These are phyloP conservation scores for Pristionchus exspectatus DNA, from an alignment of 2,888 invertebrate species.

Conservation along the genomic window DNA sequence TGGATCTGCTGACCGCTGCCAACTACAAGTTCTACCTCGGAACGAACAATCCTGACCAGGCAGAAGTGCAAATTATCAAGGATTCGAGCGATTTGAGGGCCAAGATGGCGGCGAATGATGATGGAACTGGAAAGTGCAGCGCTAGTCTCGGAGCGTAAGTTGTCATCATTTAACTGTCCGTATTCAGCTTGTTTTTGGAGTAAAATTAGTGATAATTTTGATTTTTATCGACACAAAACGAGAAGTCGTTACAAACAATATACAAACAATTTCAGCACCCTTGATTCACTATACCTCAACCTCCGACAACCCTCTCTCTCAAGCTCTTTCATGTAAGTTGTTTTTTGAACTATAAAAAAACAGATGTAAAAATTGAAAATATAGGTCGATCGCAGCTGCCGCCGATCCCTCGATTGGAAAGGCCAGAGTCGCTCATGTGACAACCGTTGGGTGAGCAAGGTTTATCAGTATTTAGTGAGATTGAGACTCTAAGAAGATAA, in stretches of 20 bases:
- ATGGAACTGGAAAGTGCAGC: background rate
- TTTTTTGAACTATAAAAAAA: background rate
- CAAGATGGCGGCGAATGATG: background rate
- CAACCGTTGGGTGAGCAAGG: background rate
- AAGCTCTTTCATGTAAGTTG: background rate
- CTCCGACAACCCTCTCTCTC: background rate
- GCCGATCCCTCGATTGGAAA: background rate
- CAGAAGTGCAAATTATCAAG: no score
- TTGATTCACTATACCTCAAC: background rate
- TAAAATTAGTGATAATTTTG: no score
- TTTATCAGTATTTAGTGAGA: background rate
- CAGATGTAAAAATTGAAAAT: no score
- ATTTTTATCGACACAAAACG: no score
- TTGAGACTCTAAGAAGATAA: background rate
- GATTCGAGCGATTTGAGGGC: no score
- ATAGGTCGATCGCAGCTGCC: background rate
- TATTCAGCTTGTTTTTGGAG: no score
- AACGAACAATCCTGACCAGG: background rate
- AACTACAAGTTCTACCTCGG: background rate
- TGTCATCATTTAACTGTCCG: background rate
- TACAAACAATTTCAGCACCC: background rate
- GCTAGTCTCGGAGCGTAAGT: background rate
- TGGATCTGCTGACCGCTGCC: background rate
- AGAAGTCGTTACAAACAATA: no score
- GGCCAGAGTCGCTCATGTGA: constrained; percentile 1